Evolutionary conservation across 1,140 invertebrate genomes (phyloP).

Genomic region (Lethrus apterus): DNA sequence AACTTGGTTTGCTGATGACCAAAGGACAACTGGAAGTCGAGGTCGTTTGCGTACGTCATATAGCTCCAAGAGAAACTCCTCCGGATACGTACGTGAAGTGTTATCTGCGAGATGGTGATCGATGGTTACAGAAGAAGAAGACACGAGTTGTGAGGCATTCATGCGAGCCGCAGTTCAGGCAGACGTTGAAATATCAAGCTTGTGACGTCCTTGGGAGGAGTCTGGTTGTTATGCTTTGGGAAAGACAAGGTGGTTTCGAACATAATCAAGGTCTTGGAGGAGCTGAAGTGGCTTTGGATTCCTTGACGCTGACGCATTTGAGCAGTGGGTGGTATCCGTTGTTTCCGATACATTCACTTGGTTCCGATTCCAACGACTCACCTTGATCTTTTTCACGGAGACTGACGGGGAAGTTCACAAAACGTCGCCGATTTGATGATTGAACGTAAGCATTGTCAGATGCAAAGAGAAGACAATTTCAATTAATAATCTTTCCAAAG

Average conservation of each 20-base stretch:
- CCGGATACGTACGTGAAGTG: conserved; percentile 92
- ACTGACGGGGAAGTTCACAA: conserved; percentile 10
- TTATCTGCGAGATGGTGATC: conserved; percentile 79
- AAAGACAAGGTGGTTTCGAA: conserved; percentile 75
- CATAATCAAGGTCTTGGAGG: conserved; percentile 83
- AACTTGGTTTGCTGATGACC: conserved; percentile 79
- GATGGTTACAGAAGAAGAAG: conserved; percentile 84
- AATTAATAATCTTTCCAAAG: conserved; percentile 1
- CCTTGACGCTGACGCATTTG: conserved; percentile 65
- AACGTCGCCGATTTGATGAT: neutral
- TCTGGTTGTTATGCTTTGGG: conserved; percentile 85
- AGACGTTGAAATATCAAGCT: conserved; percentile 81
- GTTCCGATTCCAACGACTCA: conserved; percentile 62
- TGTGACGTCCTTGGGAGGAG: conserved; percentile 78
- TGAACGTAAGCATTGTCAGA: neutral
- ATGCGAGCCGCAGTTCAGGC: conserved; percentile 74
- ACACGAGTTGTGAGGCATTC: conserved; percentile 68
- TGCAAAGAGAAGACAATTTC: neutral
- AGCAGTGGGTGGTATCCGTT: conserved; percentile 85
- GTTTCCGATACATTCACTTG: conserved; percentile 68
- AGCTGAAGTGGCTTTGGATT: conserved; percentile 73
- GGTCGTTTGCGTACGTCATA: conserved; percentile 52
- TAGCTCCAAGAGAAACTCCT: conserved; percentile 44
- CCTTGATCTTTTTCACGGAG: conserved; percentile 48
- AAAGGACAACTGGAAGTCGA: conserved; percentile 89